Base-by-base conservation (phyloP, 2,888 invertebrate genomes). In the Melitaea athalia region DNA sequence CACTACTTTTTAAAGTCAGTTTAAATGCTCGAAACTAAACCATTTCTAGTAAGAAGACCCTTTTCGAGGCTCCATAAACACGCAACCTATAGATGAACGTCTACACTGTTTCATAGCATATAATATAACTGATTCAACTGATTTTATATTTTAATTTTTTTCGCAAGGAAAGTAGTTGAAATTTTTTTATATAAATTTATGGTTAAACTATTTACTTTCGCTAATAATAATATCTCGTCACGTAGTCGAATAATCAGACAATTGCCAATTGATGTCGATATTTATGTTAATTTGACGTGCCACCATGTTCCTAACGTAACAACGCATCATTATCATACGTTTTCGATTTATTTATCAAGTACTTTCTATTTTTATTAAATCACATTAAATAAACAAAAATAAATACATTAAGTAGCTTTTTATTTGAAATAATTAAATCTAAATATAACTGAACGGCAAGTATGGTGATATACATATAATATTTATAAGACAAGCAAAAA, bases 241-340 rank as follows among this genome's bases (percentile, higher is more conserved):
- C 87, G 87, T 88, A 83, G 76, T 76, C 71, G 76, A 81, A 81
- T 85, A 83, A 88, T 84, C 82, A 79, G 85, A 83, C 79, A 86
- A 83, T 81, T 68, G 78, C 74, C 57, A 59, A 59, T 65, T 45
- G 60, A 12, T 79, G 75, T 78, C 83, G 78, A 75, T 76, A 81
- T 85, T 85, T 85, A 81, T 17, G 24, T 53, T 11, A 53, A 11
- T 24, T 24, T 53, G 53, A 53, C 53, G 12, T 53, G 53, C 53
- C 11, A 24, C 24, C 31, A 31, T 12, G 24, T 53, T 31, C 24
- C 5, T 31, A 14, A 12, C 3, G 12, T 53, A 24, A 53, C 24
- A 53, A 53, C 31, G 5, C 17, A 3, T 24, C 24, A 31, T 31
- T 11, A 24, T 17, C 24, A 10, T 4, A 52, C 24, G 5, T 11